Percentiles rank a stretch among this genome's conserved stretches.
These are phyloP conservation scores for Drosophila neonasuta DNA, from an alignment of 2,888 invertebrate genomes.

Conservation along the genomic window DNA sequence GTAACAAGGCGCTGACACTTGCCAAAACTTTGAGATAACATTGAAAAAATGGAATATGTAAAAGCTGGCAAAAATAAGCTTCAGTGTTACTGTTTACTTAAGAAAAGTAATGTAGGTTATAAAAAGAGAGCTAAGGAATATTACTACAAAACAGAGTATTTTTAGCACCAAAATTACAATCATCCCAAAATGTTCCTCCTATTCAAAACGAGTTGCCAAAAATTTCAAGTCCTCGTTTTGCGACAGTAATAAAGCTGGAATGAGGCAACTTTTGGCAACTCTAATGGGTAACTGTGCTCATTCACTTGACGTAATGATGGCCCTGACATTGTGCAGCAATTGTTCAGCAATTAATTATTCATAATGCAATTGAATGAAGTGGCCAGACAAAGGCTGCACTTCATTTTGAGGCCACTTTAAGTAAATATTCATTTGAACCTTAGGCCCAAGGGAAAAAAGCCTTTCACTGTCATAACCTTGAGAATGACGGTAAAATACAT, in stretches of 20 bases:
- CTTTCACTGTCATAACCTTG: constrained; percentile 58
- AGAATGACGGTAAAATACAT: constrained; percentile 16
- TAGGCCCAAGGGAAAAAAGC: constrained; percentile 35
- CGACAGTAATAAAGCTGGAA: neutral
- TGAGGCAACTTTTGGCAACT: constrained; percentile 6
- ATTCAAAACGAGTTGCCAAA: neutral
- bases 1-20: too few species aligned
- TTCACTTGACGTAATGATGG: constrained; percentile 64
- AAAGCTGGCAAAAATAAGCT: neutral
- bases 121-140: neutral
- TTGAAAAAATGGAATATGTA: neutral
- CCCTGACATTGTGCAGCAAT: constrained; percentile 60
- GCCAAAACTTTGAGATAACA: too few species aligned
- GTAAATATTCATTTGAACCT: constrained; percentile 48
- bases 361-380: constrained; percentile 60
- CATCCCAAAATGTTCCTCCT: neutral
- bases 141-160: neutral
- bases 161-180: neutral
- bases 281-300: constrained; percentile 10
- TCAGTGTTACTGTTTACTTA: neutral
- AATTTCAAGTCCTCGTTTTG: neutral
- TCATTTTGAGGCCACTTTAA: constrained; percentile 21
- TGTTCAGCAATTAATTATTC: constrained; percentile 68
- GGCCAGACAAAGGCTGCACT: constrained; percentile 33
- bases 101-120: neutral